Evolutionary conservation across 2,113 vertebrate genomes (phyloP), one percentile per base, ranked within the genome.

Genomic region (Eidolon helvum): DNA sequence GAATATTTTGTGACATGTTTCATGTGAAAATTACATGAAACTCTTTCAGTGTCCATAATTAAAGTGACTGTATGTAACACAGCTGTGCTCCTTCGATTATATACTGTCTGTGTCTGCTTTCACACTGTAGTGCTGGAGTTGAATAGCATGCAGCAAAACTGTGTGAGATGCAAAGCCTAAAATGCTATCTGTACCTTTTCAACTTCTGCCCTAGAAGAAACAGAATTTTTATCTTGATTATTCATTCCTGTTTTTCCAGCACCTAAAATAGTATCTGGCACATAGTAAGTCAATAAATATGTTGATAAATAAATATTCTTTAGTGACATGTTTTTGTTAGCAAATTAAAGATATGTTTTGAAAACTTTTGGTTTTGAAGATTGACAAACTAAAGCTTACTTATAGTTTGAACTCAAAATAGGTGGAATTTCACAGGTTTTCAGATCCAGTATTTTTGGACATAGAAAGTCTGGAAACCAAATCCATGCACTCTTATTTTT

Each of bases 331-430:
- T 21, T 80, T 94, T 83, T 61, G 28, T n/a, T 53, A 78, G 63
- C 4, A 75, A 72, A 78, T 91, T 72, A 68, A 78, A 82, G 71
- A 33, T 78, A 78, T 21, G n/a, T 53, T 72, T 86, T 71, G n/a
- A 87, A 83, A 90, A 87, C 4, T 88, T 71, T 40, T 61, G 8
- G 28, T 26, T 74, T 87, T 80, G 4, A 92, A 92, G 3, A 69
- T 12, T 91, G n/a, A 93, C 5, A 75, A 91, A 94, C 26, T 72
- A 74, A 86, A 90, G n/a, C 21, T 80, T 95, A 87, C 61, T 80
- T 75, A 72, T 35, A 77, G 24, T 53, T 72, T 90, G n/a, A 78
- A 14, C 21, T 79, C 16, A 91, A 74, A 63, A 86, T 50, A 59
- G 7, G 28, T 75, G 87, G 24, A 77, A 45, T 61, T 80, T 77